Percentiles rank a stretch among this genome's conserved stretches.
Evolutionary conservation across 2,888 invertebrate species (phyloP).

Genomic region (Spodoptera picta): DNA sequence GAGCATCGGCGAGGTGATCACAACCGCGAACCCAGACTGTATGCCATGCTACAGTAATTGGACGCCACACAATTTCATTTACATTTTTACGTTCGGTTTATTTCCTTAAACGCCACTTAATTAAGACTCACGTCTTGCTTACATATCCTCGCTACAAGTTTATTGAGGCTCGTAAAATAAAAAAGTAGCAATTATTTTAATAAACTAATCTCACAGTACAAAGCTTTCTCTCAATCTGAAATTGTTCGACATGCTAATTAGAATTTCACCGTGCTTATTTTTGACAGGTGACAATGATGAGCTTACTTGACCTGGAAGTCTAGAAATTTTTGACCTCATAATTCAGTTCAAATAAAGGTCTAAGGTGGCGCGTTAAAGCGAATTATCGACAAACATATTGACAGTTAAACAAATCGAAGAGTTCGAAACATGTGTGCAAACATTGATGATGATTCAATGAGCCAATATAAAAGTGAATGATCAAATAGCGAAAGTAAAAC

Average conservation of each 20-base stretch:
- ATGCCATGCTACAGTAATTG: slow-evolving; percentile 74
- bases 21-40: slow-evolving; percentile 64
- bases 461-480: slow-evolving; percentile 31
- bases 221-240: slow-evolving; percentile 74
- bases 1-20: slow-evolving; percentile 80
- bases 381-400: slow-evolving; percentile 36
- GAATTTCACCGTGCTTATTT: slow-evolving; percentile 70
- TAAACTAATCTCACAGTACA: slow-evolving; percentile 50
- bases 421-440: slow-evolving; percentile 31
- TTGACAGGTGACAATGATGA: slow-evolving; percentile 69
- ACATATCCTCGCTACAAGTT: slow-evolving; percentile 53
- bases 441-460: slow-evolving; percentile 37
- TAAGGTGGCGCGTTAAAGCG: slow-evolving; percentile 23
- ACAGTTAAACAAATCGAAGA: slow-evolving; percentile 41
- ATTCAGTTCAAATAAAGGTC: slow-evolving; percentile 55
- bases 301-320: slow-evolving; percentile 72
- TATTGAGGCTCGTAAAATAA: slow-evolving; percentile 60
- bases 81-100: slow-evolving; percentile 70
- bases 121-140: slow-evolving; percentile 61
- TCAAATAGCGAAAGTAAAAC: slow-evolving; percentile 31
- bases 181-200: slow-evolving; percentile 54
- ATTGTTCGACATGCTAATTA: slow-evolving; percentile 72
- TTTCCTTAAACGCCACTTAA: slow-evolving; percentile 66
- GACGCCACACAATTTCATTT: slow-evolving; percentile 70
- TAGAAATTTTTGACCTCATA: slow-evolving; percentile 62